These are phyloP conservation scores for Macropus fuliginosus DNA, from an alignment of 2,797 vertebrate species.

Conservation along the genomic window DNA sequence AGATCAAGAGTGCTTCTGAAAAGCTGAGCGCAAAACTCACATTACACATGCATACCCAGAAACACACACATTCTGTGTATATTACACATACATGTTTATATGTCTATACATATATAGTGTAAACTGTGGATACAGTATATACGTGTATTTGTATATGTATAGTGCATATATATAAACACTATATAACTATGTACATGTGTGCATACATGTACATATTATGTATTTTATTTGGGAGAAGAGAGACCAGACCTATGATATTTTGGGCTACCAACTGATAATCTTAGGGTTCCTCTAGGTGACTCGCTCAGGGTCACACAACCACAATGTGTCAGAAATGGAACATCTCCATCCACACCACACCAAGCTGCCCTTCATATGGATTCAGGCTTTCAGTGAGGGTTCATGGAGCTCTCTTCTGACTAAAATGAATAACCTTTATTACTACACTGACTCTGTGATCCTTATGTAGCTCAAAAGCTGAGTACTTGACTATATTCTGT, in stretches of 20 bases:
- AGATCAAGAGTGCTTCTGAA: slow-evolving; percentile 22
- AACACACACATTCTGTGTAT: background rate
- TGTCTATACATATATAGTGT: background rate
- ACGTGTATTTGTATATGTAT: too few species aligned
- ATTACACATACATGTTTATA: background rate
- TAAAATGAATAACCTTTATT: background rate
- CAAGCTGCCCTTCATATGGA: background rate
- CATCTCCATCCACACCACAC: background rate
- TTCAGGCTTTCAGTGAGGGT: background rate
- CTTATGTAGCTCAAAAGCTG: slow-evolving; percentile 4
- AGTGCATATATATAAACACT: background rate
- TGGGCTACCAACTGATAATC: background rate
- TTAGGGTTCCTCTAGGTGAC: background rate
- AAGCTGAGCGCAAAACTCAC: background rate
- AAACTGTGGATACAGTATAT: background rate
- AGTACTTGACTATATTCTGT: slow-evolving; percentile 23
- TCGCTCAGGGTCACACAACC: background rate
- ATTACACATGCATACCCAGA: background rate
- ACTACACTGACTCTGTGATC: background rate
- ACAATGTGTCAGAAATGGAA: background rate
- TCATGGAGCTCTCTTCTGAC: background rate
- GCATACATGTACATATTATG: background rate
- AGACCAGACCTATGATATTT: background rate
- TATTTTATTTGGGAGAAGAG: background rate
- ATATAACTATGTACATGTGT: background rate